Evolutionary conservation across 2,888 invertebrate species (phyloP).

Genomic region (Zygogramma bicolorata): DNA sequence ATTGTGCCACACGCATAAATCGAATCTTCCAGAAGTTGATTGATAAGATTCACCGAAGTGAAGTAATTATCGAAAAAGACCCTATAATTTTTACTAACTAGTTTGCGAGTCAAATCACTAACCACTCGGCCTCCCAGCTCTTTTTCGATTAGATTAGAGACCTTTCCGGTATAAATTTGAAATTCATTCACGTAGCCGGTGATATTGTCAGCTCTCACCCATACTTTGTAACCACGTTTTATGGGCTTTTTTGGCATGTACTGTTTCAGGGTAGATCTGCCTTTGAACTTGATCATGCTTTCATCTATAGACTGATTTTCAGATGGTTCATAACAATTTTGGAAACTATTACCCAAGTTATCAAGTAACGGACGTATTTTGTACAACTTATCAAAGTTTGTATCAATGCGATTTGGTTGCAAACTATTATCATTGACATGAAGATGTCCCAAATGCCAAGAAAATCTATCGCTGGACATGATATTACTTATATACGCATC

Average conservation of each 20-base stretch:
- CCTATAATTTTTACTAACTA: background rate
- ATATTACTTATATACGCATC: conserved; percentile 34
- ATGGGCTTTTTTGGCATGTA: conserved; percentile 35
- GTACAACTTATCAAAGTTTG: conserved; percentile 48
- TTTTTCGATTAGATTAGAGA: background rate
- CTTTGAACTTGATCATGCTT: conserved; percentile 36
- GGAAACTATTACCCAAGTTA: conserved; percentile 37
- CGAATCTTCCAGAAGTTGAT: background rate
- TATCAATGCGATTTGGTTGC: conserved; percentile 33
- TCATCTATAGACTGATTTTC: conserved; percentile 24
- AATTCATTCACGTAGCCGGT: background rate
- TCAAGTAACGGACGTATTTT: conserved; percentile 50
- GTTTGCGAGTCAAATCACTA: background rate
- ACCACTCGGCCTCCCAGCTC: background rate
- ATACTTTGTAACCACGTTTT: conserved; percentile 28
- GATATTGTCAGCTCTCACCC: conserved; percentile 19
- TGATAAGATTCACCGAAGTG: background rate
- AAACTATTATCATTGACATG: conserved; percentile 49
- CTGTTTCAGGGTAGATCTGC: conserved; percentile 24
- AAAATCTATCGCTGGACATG: conserved; percentile 37
- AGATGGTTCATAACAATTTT: background rate
- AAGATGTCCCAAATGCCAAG: conserved; percentile 42
- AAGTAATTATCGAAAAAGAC: conserved; percentile 1
- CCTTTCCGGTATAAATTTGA: background rate
- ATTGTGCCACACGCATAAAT: conserved; percentile 1